Percentiles rank a stretch among this genome's conserved stretches.
phyloP scores from a whole-genome alignment of 2,113 vertebrate species.

The pig (Sus scrofa) region T2T-Sscrofa CM000813.6:119756001-119756500 shows the following conservation, averaged over 20 bases:
- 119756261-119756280: not conserved
- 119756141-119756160: not conserved
- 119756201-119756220: not conserved
- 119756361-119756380: not conserved
- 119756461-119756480: not conserved
- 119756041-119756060: not conserved
- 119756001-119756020: not conserved
- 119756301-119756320: not conserved
- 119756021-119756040: not conserved
- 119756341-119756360: not conserved
- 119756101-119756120: not conserved
- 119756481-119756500: not conserved
- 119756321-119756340: not conserved
- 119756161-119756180: not conserved
- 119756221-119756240: not conserved
- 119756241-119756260: not conserved
- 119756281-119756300: not conserved
- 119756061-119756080: not conserved
- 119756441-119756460: not conserved
- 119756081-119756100: not conserved
- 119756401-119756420: not conserved
- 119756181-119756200: not conserved
- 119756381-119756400: not conserved
- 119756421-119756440: not conserved
- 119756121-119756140: not conserved